These are phyloP conservation scores for Cheirogaleus major DNA, from an alignment of 2,797 vertebrate genomes.

Conservation along the genomic window DNA sequence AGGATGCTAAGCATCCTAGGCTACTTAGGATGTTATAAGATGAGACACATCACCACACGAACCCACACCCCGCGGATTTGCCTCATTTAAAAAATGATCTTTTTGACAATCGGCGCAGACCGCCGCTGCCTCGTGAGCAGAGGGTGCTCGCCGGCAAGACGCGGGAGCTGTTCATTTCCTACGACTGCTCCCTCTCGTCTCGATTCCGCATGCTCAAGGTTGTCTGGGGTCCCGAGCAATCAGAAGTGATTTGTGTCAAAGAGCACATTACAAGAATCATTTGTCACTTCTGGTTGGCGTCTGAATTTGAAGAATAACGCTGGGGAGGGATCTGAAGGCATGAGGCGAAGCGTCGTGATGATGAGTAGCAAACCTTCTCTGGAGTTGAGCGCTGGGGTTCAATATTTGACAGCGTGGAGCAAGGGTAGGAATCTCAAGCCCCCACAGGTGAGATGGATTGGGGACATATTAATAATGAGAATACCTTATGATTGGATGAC, in stretches of 20 bases:
- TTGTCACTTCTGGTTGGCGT: conserved; percentile 71
- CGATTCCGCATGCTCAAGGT: conserved; percentile 62
- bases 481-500: neutral
- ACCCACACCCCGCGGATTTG: neutral
- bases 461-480: conserved; percentile 27
- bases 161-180: conserved; percentile 52
- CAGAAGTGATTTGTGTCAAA: conserved; percentile 80
- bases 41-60: neutral
- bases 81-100: conserved; percentile 9
- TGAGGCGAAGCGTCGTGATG: neutral
- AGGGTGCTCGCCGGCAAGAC: conserved; percentile 16
- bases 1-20: neutral
- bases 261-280: conserved; percentile 73
- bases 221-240: conserved; percentile 72
- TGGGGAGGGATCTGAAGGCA: conserved; percentile 42
- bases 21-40: neutral
- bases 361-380: conserved; percentile 45
- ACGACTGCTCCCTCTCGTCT: conserved; percentile 45
- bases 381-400: conserved; percentile 41
- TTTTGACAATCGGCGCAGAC: conserved; percentile 40
- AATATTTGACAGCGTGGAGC: neutral
- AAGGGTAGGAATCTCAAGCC: neutral
- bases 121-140: neutral
- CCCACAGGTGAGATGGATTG: neutral
- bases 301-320: conserved; percentile 66